phyloP scores from a whole-genome alignment of 2,113 vertebrate species.

The Nesogale talazaci region DNA sequence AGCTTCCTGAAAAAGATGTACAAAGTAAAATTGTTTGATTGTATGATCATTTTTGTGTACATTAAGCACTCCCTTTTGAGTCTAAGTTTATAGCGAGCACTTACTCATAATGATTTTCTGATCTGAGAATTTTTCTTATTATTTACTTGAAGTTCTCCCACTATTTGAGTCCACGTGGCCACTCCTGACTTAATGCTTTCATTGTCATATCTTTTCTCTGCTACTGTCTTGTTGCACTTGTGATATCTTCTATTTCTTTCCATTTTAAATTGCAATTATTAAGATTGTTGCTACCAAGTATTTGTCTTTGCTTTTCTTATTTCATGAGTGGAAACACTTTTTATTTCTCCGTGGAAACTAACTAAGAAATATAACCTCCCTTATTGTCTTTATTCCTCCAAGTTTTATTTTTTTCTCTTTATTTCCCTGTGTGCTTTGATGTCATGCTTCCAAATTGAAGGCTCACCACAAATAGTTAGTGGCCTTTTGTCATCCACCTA shows the following conservation, averaged over 20 bases:
- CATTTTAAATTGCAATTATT: slow-evolving; percentile 37
- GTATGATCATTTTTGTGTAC: too few species aligned
- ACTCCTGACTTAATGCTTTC: neutral
- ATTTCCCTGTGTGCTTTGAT: neutral
- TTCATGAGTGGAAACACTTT: neutral
- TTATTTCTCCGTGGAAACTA: neutral
- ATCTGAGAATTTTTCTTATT: slow-evolving; percentile 3
- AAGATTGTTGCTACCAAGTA: neutral
- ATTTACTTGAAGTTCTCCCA: neutral
- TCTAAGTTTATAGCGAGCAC: neutral
- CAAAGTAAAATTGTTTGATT: neutral
- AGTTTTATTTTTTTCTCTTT: neutral
- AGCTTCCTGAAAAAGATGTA: neutral
- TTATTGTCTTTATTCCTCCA: neutral
- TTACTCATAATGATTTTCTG: neutral
- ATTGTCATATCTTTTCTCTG: neutral
- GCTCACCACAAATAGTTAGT: neutral
- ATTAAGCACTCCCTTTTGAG: neutral
- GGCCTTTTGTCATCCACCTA: neutral
- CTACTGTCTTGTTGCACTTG: neutral
- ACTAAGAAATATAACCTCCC: neutral
- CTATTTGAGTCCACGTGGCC: neutral
- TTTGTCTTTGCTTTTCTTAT: neutral
- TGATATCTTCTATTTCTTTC: neutral
- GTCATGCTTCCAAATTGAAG: neutral